These are phyloP conservation scores for Acanthosepion esculentum DNA, from an alignment of 2,888 invertebrate species.

Conservation along the genomic window DNA sequence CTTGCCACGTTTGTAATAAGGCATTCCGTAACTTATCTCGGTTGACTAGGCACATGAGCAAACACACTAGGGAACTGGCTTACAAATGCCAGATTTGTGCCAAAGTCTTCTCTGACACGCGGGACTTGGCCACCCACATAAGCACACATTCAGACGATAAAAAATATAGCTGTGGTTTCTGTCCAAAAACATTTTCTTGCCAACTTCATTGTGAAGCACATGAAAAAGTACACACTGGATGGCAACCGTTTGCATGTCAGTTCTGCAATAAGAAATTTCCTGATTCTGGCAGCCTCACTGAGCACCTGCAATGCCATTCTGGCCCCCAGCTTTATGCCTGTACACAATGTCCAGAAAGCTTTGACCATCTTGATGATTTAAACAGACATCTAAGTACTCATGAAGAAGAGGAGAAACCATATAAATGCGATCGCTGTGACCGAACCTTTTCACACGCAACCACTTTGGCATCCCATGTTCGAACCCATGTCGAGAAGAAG, in stretches of 20 bases:
- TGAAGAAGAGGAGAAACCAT: not conserved
- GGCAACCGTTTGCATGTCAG: not conserved
- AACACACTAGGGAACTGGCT: not conserved
- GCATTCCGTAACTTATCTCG: not conserved
- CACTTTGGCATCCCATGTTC: not conserved
- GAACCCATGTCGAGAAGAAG: not conserved
- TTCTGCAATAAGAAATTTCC: not conserved
- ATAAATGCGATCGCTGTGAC: not conserved
- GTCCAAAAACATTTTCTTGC: not conserved
- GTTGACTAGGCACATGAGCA: not conserved
- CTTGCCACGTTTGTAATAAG: not conserved
- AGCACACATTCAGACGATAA: not conserved
- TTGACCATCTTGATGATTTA: not conserved
- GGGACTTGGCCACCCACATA: not conserved
- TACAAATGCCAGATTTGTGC: not conserved
- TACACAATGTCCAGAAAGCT: not conserved
- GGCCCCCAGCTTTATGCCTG: not conserved
- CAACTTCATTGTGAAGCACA: not conserved
- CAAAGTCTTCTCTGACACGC: not conserved
- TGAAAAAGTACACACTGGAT: not conserved
- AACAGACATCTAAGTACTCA: not conserved
- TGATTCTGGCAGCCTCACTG: not conserved
- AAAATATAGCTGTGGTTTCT: not conserved
- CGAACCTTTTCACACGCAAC: not conserved
- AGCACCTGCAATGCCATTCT: not conserved